Percentiles rank a stretch among this genome's conserved stretches.
Conservation (phyloP, 2,113 vertebrate species). For the Irena cyanogastra region DNA sequence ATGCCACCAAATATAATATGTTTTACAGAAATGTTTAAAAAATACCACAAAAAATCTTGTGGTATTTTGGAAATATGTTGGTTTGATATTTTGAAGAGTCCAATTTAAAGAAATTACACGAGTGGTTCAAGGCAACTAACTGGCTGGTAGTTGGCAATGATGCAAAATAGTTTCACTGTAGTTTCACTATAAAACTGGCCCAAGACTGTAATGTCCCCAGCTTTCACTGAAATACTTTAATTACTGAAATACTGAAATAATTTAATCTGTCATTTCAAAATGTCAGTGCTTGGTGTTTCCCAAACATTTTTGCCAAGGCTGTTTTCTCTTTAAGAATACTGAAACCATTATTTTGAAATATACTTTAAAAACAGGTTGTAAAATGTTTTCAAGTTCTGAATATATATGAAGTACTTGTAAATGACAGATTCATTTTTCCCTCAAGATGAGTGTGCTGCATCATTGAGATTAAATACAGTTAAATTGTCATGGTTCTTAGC, state of each 20-base stretch:
- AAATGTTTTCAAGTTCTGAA: constrained; percentile 12
- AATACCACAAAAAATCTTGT: not conserved
- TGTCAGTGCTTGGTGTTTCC: not conserved
- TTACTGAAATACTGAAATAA: too few species aligned
- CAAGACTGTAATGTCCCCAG: not conserved
- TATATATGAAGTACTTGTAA: not conserved
- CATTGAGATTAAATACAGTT: not conserved
- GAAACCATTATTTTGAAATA: not conserved
- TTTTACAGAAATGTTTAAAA: not conserved
- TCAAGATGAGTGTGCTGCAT: not conserved
- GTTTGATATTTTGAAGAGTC: not conserved
- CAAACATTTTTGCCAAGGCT: not conserved
- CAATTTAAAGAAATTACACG: not conserved
- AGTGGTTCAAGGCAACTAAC: not conserved
- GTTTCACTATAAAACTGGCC: not conserved
- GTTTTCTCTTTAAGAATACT: not conserved
- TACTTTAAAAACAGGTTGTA: not conserved
- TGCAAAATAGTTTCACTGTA: not conserved
- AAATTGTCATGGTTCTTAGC: not conserved
- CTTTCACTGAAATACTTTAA: not conserved
- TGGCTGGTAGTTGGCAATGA: not conserved
- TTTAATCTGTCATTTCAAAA: not conserved
- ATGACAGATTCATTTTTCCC: not conserved
- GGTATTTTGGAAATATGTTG: not conserved
- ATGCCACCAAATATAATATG: not conserved